These are phyloP conservation scores for Alcedo quadribrachys DNA, from an alignment of 2,797 vertebrate species.

Conservation along the genomic window DNA sequence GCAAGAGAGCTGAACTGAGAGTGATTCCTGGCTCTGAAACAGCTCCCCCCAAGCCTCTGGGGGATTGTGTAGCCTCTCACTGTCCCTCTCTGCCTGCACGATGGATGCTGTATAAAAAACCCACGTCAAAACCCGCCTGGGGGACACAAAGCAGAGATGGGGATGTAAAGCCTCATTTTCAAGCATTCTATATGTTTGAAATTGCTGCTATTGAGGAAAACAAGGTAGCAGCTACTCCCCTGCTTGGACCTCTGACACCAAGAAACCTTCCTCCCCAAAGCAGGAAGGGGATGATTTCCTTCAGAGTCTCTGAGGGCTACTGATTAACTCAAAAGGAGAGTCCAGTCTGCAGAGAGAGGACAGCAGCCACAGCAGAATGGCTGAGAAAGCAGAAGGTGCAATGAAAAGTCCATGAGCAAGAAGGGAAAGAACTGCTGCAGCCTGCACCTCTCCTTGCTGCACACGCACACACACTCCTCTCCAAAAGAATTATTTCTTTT, in stretches of 20 bases:
- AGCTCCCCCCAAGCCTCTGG: neutral
- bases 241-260: neutral
- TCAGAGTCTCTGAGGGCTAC: neutral
- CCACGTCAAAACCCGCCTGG: neutral
- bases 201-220: neutral
- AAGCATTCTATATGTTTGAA: neutral
- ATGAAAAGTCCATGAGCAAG: neutral
- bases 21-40: neutral
- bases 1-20: neutral
- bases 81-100: neutral
- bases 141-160: neutral
- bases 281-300: neutral
- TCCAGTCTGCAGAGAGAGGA: neutral
- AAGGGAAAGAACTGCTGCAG: neutral
- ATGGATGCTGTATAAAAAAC: neutral
- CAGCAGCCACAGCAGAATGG: neutral
- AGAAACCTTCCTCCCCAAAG: neutral
- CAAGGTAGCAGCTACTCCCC: neutral
- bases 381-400: neutral
- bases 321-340: neutral
- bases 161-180: neutral
- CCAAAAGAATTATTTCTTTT: neutral
- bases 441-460: neutral
- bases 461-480: neutral
- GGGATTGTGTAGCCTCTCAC: neutral